A percentile compares a stretch with the other conserved stretches of the same genome.
Conservation (phyloP, 2,797 vertebrate species). For the Sebastes nivosus region DNA sequence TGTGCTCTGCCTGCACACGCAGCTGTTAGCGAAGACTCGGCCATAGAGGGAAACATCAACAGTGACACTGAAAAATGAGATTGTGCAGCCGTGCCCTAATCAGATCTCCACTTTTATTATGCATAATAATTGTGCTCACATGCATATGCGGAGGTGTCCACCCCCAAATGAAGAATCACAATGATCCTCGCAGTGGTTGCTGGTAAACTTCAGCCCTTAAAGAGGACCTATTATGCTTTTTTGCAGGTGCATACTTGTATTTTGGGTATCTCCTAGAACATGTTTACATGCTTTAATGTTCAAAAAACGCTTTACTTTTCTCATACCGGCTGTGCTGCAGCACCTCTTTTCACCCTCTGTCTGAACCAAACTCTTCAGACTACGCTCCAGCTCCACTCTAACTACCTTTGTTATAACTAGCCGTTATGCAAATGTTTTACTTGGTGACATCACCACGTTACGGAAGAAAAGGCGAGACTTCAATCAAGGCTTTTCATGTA, state of each 20-base stretch:
- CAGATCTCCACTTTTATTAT: constrained; percentile 53
- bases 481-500: fast-evolving
- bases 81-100: constrained; percentile 35
- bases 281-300: neutral
- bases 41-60: constrained; percentile 23
- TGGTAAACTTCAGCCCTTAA: constrained; percentile 38
- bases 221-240: neutral
- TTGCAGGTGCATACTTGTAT: no score
- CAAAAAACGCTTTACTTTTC: neutral
- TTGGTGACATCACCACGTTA: neutral
- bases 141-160: neutral
- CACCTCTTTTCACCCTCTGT: no score
- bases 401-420: neutral
- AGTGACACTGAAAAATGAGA: constrained; percentile 44
- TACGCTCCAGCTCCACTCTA: neutral
- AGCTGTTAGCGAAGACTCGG: constrained; percentile 36
- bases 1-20: constrained; percentile 11
- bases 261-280: no score
- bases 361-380: no score
- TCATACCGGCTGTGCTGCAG: no score
- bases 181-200: constrained; percentile 15
- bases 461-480: neutral
- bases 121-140: constrained; percentile 33
- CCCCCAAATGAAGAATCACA: no score
- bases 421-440: neutral